Base-by-base conservation (phyloP, 2,888 invertebrate genomes). In the Mantis religiosa region DNA sequence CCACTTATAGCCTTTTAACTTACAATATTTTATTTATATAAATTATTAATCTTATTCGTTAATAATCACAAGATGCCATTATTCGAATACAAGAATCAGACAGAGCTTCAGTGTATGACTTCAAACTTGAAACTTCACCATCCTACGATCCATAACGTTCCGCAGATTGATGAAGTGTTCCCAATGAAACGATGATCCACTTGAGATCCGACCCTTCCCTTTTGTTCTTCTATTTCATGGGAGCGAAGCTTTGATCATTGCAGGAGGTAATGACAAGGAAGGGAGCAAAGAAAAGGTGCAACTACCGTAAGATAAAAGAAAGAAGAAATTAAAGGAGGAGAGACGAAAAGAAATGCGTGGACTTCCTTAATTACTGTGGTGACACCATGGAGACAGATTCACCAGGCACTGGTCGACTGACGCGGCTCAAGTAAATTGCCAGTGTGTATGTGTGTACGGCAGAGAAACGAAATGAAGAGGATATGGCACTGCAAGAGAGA, bases 361-460 rank as follows among this genome's bases (percentile, higher is more conserved):
- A 86, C 83, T 86, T 89, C 87, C 87, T 87, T 89, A 89, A 89
- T 89, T 89, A 87, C 89, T 83, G 83, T 82, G 89, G 87, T 87
- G 87, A 87, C 89, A 85, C 83, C 27, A 34, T 82, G 71, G 81
- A 83, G 88, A 41, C 87, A 87, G 87, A 87, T 87, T 87, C 81
- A 34, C 87, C 28, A 82, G 82, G 25, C 87, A 41, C 81, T 82
- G 82, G 82, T 87, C 34, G 87, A 82, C 87, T 30, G 82, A 28
- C 15, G 28, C 2, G 28, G 47, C 41, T 25, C 20, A 71, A 71
- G 54, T 71, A 71, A 71, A 71, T 71, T 71, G 54, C 54, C 25
- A 71, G 54, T 71, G 54, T 20, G 54, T 15, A 54, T 54, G 14
- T 20, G 54, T 54, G 54, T 20, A 71, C 3, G 54, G 25, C 54